Base-by-base conservation (phyloP, 1,140 invertebrate species). In the Aphis gossypii region DNA sequence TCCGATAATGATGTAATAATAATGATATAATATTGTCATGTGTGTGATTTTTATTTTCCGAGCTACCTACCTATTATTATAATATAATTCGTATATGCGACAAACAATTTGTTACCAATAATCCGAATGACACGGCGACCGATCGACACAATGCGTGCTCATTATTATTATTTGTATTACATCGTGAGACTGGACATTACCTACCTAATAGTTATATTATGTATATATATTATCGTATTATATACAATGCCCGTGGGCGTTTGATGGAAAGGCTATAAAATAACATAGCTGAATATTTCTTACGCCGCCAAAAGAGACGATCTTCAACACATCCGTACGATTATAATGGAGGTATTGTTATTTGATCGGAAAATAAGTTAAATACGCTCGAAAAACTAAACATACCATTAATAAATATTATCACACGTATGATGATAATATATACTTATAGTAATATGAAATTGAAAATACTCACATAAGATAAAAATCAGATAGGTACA, bases 141-240 rank as follows among this genome's bases (percentile, higher is more conserved):
- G 60, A n/a, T n/a, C n/a, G 60, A 1, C 30, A 76, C 60, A n/a
- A 76, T 76, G 60, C 60, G 14, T n/a, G 30, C 30, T 18, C 30
- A 76, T 76, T 76, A 76, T 76, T 76, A 35, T 76, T n/a, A 76
- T 76, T 76, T 76, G 60, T 83, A 38, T 83, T 83, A 83, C 35
- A 83, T 38, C 76, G 76, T 83, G 76, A 38, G 76, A 83, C 60
- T 76, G 30, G n/a, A 6, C n/a, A 35, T 14, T n/a, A 51, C 48
- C 14, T 51, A 18, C 48, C 14, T 51, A n/a, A 68, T n/a, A 68
- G 60, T 76, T 20, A n/a, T 76, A 18, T 76, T 76, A 25, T 60
- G 14, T n/a, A 76, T 76, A n/a, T 76, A 18, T 11, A 30, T 60
- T 30, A n/a, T n/a, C 14, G n/a, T n/a, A n/a, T 76, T 18, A 76